phyloP scores from a whole-genome alignment of 2,113 vertebrate species.

The Gavia stellata region DNA sequence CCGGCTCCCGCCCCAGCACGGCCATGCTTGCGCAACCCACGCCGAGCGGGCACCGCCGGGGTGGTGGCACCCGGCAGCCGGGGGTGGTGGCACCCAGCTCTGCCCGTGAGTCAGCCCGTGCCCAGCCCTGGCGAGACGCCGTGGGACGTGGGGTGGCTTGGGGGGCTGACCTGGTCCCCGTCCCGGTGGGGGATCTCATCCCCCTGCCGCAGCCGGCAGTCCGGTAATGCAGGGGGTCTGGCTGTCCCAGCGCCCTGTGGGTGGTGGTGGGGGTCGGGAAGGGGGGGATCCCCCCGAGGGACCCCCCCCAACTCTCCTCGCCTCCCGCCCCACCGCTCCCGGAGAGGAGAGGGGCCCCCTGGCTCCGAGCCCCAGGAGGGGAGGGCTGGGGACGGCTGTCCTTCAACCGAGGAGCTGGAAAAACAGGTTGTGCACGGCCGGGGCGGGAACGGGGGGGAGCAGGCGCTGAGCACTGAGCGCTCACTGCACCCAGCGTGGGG shows the following conservation, averaged over 20 bases:
- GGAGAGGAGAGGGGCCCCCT: not conserved
- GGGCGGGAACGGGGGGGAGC: not conserved
- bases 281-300: not conserved
- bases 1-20: not conserved
- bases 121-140: rapidly evolving
- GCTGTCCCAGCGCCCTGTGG: not conserved
- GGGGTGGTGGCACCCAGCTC: not conserved
- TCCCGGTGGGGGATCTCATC: rapidly evolving
- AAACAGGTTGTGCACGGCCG: slow-evolving; percentile 1
- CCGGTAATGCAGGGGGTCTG: not conserved
- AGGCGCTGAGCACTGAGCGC: not conserved
- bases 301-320: not conserved
- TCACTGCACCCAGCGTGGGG: rapidly evolving
- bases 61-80: not conserved
- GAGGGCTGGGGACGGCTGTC: not conserved
- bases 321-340: not conserved
- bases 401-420: slow-evolving; percentile 9
- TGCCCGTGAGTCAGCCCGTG: not conserved
- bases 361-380: not conserved
- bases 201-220: too few relatives aligned
- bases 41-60: not conserved
- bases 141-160: not conserved
- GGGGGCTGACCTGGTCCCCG: not conserved
- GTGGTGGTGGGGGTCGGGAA: not conserved
- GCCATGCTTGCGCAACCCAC: rapidly evolving